These are phyloP conservation scores for Neopipo cinnamomea DNA, from an alignment of 2,113 vertebrate species.

Conservation along the genomic window DNA sequence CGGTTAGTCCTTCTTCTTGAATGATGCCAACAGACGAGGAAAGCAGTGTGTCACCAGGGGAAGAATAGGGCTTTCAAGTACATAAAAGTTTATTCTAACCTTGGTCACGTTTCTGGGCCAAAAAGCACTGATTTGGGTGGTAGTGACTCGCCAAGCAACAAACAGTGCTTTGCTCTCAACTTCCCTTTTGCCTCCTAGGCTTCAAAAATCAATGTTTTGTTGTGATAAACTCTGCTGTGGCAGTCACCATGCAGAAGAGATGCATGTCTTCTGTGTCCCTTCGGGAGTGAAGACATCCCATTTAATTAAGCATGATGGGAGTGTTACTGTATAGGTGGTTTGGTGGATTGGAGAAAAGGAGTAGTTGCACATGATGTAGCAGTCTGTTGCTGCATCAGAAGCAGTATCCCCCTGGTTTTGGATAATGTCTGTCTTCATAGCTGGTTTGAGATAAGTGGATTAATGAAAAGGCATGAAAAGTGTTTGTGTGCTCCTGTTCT, in stretches of 20 bases:
- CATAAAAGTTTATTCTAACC: fast-evolving
- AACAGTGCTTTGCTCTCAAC: neutral
- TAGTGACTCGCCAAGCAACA: neutral
- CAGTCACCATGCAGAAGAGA: neutral
- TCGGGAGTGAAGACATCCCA: fast-evolving
- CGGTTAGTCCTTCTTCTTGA: neutral
- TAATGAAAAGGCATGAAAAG: neutral
- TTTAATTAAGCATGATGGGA: neutral
- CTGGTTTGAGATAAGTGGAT: neutral
- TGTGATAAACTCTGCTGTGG: neutral
- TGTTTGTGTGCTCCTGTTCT: fast-evolving
- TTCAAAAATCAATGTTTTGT: neutral
- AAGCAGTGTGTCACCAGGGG: neutral
- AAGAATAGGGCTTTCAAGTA: neutral
- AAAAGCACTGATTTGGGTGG: neutral
- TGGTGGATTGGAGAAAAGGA: neutral
- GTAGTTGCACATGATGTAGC: fast-evolving
- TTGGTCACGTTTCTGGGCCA: fast-evolving
- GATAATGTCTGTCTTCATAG: neutral
- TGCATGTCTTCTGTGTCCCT: fast-evolving
- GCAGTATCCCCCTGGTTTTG: neutral
- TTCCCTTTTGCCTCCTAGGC: neutral
- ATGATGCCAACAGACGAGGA: fast-evolving
- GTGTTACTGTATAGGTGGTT: neutral
- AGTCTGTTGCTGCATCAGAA: neutral